Evolutionary conservation across 1,140 invertebrate genomes (phyloP).

Genomic region (Potamilus streckersoni): DNA sequence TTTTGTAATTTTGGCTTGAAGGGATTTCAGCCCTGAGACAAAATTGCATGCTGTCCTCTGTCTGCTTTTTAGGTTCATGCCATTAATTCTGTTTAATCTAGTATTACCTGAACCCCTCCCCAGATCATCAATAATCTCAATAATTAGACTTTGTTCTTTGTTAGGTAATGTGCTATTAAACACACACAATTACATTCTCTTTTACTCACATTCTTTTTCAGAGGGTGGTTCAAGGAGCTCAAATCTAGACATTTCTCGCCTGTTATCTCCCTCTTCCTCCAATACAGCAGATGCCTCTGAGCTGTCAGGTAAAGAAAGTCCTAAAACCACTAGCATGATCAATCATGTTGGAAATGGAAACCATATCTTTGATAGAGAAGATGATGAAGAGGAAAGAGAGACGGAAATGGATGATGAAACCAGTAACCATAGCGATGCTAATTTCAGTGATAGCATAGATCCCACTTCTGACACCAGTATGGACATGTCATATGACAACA

Average conservation of each 20-base stretch:
- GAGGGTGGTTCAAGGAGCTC: constrained; percentile 13
- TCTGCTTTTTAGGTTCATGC: neutral
- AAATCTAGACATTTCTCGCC: constrained; percentile 9
- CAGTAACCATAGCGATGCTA: constrained; percentile 28
- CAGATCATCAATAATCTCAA: neutral
- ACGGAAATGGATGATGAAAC: constrained; percentile 23
- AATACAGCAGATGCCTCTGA: constrained; percentile 15
- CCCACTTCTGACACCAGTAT: constrained; percentile 37
- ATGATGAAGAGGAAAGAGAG: constrained; percentile 24
- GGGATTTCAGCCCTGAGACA: too few species aligned
- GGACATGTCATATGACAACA: constrained; percentile 24
- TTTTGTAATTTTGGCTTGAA: too few species aligned
- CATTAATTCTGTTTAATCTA: neutral
- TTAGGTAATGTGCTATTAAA: neutral
- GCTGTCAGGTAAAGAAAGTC: constrained; percentile 23
- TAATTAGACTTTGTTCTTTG: neutral
- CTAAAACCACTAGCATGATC: constrained; percentile 21
- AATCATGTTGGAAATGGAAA: constrained; percentile 1
- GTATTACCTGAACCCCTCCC: neutral
- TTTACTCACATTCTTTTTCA: constrained; percentile 10
- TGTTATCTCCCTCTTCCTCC: constrained; percentile 27
- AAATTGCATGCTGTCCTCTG: too few species aligned
- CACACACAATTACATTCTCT: neutral
- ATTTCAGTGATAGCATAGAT: constrained; percentile 43
- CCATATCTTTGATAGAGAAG: constrained; percentile 20